phyloP scores from a whole-genome alignment of 2,888 invertebrate species.

The Scaptomyza reducta region DNA sequence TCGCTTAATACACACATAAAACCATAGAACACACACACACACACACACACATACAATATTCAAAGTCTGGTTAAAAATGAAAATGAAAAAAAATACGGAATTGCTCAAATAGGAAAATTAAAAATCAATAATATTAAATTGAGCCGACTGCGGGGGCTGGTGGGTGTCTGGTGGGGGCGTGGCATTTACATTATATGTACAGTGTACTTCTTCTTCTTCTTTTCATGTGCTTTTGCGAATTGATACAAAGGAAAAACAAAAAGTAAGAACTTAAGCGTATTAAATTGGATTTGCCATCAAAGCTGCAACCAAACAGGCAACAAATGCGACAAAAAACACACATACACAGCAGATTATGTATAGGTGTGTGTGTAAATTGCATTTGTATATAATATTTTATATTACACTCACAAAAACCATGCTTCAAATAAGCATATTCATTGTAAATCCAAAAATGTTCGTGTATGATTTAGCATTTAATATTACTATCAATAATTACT shows the following conservation, averaged over 20 bases:
- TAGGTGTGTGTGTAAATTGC: constrained; percentile 11
- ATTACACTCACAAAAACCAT: constrained; percentile 7
- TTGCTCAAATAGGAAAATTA: constrained; percentile 72
- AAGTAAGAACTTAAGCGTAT: constrained; percentile 80
- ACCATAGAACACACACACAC: constrained; percentile 53
- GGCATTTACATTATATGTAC: constrained; percentile 31
- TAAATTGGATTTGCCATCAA: constrained; percentile 80
- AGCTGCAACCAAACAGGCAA: constrained; percentile 77
- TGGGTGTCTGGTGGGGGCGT: constrained; percentile 25
- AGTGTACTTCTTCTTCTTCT: constrained; percentile 7
- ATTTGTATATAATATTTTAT: constrained; percentile 29
- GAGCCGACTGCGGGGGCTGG: constrained; percentile 28
- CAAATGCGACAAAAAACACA: constrained; percentile 56
- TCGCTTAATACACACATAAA: constrained; percentile 64
- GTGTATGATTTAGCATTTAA: too few species aligned
- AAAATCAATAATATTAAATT: constrained; percentile 78
- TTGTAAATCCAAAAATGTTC: too few species aligned
- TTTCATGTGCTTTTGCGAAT: constrained; percentile 23
- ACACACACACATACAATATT: constrained; percentile 31
- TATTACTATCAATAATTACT: too few species aligned
- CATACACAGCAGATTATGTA: constrained; percentile 11
- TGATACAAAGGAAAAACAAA: constrained; percentile 56
- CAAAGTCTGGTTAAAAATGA: constrained; percentile 68
- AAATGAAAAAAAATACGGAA: constrained; percentile 11
- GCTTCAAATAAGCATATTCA: not conserved